Base-by-base conservation (phyloP, 2,113 vertebrate species). In the Tychaedon coryphoeus region DNA sequence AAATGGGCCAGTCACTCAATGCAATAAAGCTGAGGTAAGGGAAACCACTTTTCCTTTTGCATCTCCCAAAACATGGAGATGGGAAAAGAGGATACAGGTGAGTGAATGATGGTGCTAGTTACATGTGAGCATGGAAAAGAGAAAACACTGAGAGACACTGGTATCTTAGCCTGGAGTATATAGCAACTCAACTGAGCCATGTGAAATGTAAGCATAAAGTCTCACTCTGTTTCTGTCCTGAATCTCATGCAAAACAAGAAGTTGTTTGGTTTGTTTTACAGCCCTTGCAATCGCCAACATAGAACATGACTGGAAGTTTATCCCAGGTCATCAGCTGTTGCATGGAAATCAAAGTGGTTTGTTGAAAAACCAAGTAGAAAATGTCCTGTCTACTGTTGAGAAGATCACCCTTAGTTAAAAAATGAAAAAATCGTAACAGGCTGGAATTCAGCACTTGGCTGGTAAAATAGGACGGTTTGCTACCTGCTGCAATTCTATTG, bases 311-410 rank as follows among this genome's bases (percentile, higher is more conserved):
- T 84, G 23, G 43, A 84, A 90, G 50, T 74, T 53, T 45, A 78
- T 93, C 23, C 92, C 26, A 34, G 53, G 48, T 88, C 77, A 94
- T 92, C 65, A 76, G 50, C 40, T 72, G 20, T 88, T 88, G 56
- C 43, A 56, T 29, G 20, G 51, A 95, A 96, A 74, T 62, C 50
- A 90, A 65, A 88, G 28, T 14, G 14, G 12, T 40, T 75, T 87
- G 75, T 90, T 33, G 58, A 92, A 95, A 92, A 93, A 16, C n/a
- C 54, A 78, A 90, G 65, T 19, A 86, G 43, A 86, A 75, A 62
- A 86, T 73, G 42, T 91, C 43, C 28, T 84, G 28, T 23, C 19
- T 83, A n/a, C 31, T 62, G 57, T 74, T 73, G 86, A 90, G 79
- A 91, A 94, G 91, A 88, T 61, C n/a, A 76, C 54, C 22, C 57